Conservation (phyloP, 2,888 invertebrate species). For the Euphydryas editha region DNA sequence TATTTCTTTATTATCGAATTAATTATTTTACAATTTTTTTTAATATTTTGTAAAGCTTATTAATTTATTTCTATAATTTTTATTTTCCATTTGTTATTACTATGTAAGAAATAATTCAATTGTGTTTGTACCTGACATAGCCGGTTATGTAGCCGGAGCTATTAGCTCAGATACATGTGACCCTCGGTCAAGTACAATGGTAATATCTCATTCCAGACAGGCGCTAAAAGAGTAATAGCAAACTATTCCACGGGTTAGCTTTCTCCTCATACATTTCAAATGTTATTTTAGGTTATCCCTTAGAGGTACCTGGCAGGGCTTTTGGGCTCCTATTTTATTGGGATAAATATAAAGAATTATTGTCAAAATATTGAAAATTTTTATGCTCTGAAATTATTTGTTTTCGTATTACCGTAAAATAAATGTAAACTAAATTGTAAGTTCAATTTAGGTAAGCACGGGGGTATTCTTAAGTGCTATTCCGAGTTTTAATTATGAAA, state of each 20-base stretch:
- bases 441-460: too few relatives aligned
- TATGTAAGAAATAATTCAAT: too few relatives aligned
- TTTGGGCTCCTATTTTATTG: conserved; percentile 12
- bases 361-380: not conserved
- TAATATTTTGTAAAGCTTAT: too few relatives aligned
- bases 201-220: conserved; percentile 31
- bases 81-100: not conserved
- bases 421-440: too few relatives aligned
- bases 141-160: not conserved
- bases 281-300: conserved; percentile 19
- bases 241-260: conserved; percentile 38
- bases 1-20: too few relatives aligned
- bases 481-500: too few relatives aligned
- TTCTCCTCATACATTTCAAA: conserved; percentile 32
- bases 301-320: conserved; percentile 15
- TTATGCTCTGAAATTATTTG: not conserved
- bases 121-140: not conserved
- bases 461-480: not conserved
- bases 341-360: conserved; percentile 9
- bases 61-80: too few relatives aligned
- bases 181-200: conserved; percentile 11
- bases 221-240: conserved; percentile 38
- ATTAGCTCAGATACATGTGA: conserved; percentile 21
- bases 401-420: too few relatives aligned
- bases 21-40: too few relatives aligned